These are phyloP conservation scores for Pampus argenteus DNA, from an alignment of 2,797 vertebrate species.

Conservation along the genomic window DNA sequence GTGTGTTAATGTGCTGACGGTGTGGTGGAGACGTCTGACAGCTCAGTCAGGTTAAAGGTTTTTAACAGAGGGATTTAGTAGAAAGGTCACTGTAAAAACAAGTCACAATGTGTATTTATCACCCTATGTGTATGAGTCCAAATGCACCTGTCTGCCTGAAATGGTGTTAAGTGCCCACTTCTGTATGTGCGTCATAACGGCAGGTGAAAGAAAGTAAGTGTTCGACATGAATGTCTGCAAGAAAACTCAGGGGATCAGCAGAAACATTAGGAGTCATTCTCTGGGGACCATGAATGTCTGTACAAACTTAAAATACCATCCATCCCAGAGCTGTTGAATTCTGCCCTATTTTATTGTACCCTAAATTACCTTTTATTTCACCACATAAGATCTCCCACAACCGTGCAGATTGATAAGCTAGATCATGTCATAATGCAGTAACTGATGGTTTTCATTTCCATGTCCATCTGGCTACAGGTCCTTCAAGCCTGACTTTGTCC, in stretches of 20 bases:
- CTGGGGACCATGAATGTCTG: no score
- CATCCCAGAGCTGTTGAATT: background rate
- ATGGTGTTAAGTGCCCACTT: background rate
- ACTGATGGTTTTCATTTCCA: slow-evolving; percentile 5
- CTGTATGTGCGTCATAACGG: background rate
- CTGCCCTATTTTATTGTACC: background rate
- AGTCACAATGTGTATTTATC: background rate
- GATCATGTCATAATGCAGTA: background rate
- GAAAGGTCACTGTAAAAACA: background rate
- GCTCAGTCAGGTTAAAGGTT: slow-evolving; percentile 19
- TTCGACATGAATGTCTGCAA: no score
- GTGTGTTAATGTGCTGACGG: slow-evolving; percentile 57
- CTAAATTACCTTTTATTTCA: background rate
- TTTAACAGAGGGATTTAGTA: no score
- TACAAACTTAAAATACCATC: no score
- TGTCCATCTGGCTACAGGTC: slow-evolving; percentile 83
- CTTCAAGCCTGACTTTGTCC: slow-evolving; percentile 94
- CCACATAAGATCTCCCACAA: background rate
- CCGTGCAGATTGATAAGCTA: background rate
- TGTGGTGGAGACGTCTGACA: slow-evolving; percentile 20
- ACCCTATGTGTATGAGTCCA: background rate
- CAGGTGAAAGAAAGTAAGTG: no score
- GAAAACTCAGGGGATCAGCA: no score
- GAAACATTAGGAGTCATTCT: no score
- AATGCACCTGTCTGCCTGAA: background rate